A percentile compares a stretch with the other conserved stretches of the same genome.
Conservation (phyloP, 2,113 vertebrate species). For the Pao palembangensis region DNA sequence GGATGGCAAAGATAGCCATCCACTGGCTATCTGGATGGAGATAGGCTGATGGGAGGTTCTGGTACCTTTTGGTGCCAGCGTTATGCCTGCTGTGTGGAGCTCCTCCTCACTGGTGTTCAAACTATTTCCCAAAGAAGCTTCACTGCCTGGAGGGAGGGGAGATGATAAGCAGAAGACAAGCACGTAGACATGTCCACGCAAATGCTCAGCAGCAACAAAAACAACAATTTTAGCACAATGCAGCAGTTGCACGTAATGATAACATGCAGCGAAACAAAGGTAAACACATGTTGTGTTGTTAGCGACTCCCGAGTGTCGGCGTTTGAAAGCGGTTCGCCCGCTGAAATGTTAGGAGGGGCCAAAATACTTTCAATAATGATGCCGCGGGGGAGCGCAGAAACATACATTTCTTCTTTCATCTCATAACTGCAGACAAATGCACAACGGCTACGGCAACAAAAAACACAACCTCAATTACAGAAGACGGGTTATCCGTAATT, state of each 20-base stretch:
- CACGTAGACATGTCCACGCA: slow-evolving; percentile 26
- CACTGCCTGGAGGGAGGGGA: slow-evolving; percentile 64
- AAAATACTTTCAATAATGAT: slow-evolving; percentile 54
- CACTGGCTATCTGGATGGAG: slow-evolving; percentile 49
- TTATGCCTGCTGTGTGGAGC: slow-evolving; percentile 71
- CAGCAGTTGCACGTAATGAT: slow-evolving; percentile 21
- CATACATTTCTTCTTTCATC: slow-evolving; percentile 42
- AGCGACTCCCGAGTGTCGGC: slow-evolving; percentile 34
- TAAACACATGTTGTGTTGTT: slow-evolving; percentile 22
- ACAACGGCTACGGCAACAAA: slow-evolving; percentile 14
- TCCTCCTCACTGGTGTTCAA: slow-evolving; percentile 78
- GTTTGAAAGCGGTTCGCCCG: slow-evolving; percentile 25
- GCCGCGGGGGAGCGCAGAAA: slow-evolving; percentile 40
- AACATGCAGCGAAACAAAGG: slow-evolving; percentile 28
- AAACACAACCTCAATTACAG: slow-evolving; percentile 31
- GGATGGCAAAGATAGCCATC: no score
- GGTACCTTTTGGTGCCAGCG: slow-evolving; percentile 69
- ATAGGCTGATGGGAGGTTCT: slow-evolving; percentile 33
- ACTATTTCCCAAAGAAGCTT: slow-evolving; percentile 74
- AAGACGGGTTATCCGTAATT: slow-evolving; percentile 42
- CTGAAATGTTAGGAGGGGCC: slow-evolving; percentile 24
- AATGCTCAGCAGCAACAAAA: slow-evolving; percentile 32
- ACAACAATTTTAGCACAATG: slow-evolving; percentile 21
- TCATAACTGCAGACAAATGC: slow-evolving; percentile 28
- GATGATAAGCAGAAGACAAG: slow-evolving; percentile 31